Percentiles rank a stretch among this genome's conserved stretches.
These are phyloP conservation scores for Cichlasoma orientale DNA, from an alignment of 2,797 vertebrate species.

Conservation along the genomic window DNA sequence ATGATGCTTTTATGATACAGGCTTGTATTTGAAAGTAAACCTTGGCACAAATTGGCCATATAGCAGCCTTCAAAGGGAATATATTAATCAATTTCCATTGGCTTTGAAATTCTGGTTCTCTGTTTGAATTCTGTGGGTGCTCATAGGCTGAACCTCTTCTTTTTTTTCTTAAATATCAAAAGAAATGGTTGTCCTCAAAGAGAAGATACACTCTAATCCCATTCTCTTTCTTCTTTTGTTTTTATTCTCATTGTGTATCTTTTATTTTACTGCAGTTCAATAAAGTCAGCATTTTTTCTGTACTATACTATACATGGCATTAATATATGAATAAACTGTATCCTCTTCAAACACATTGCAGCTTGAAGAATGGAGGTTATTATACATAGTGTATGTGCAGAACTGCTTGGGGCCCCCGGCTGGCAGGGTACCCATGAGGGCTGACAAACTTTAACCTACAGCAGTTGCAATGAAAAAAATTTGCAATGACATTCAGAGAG, in stretches of 20 bases:
- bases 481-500: background rate
- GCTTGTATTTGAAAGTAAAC: conserved; percentile 54
- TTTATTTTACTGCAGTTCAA: conserved; percentile 9
- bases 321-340: background rate
- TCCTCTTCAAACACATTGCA: background rate
- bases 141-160: conserved; percentile 23
- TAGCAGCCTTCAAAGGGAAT: conserved; percentile 74
- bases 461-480: background rate
- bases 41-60: conserved; percentile 57
- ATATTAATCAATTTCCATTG: conserved; percentile 68
- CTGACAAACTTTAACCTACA: background rate
- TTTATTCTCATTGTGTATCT: conserved; percentile 1
- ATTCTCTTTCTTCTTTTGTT: conserved; percentile 15
- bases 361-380: background rate
- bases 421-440: background rate
- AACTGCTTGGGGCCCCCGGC: background rate
- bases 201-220: conserved; percentile 11
- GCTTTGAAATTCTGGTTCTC: conserved; percentile 70
- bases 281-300: conserved; percentile 19
- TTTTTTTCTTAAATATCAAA: conserved; percentile 32
- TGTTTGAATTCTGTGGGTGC: conserved; percentile 52
- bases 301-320: background rate
- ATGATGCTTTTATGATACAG: conserved; percentile 38
- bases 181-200: conserved; percentile 32
- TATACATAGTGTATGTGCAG: background rate